Evolutionary conservation across 2,797 vertebrate species (phyloP).

Genomic region (Enteromius trimaculatus): DNA sequence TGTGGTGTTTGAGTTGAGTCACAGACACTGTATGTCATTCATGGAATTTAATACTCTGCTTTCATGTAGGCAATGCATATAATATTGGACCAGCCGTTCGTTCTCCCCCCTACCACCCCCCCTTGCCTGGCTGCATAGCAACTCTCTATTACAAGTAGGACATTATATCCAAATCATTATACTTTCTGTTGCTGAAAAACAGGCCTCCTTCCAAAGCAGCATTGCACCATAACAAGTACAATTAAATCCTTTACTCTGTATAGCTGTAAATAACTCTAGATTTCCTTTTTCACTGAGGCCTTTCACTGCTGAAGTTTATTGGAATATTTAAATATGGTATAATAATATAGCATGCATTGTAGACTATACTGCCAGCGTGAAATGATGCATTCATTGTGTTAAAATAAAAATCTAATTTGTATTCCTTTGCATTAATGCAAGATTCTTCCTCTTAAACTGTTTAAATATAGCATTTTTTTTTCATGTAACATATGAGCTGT

Average conservation of each 20-base stretch:
- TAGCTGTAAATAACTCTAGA: conserved; percentile 4
- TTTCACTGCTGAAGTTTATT: background rate
- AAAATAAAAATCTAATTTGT: background rate
- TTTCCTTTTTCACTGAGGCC: background rate
- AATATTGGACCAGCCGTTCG: conserved; percentile 11
- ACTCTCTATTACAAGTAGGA: conserved; percentile 28
- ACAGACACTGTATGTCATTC: conserved; percentile 25
- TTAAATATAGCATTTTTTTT: background rate
- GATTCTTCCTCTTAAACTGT: background rate
- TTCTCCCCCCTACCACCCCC: background rate
- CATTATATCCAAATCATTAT: conserved; percentile 45
- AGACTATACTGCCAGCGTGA: background rate
- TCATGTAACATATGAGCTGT: background rate
- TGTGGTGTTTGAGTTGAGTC: conserved; percentile 13
- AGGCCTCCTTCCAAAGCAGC: background rate
- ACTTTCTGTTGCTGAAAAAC: conserved; percentile 17
- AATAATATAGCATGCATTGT: background rate
- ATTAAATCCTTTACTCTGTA: background rate
- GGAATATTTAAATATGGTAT: background rate
- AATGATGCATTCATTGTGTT: background rate
- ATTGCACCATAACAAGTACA: background rate
- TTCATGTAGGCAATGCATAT: conserved; percentile 20
- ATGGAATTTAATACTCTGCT: conserved; percentile 34
- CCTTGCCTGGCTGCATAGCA: conserved; percentile 24
- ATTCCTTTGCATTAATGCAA: background rate